Base-by-base conservation (phyloP, 2,113 vertebrate species). In the Esox niger region DNA sequence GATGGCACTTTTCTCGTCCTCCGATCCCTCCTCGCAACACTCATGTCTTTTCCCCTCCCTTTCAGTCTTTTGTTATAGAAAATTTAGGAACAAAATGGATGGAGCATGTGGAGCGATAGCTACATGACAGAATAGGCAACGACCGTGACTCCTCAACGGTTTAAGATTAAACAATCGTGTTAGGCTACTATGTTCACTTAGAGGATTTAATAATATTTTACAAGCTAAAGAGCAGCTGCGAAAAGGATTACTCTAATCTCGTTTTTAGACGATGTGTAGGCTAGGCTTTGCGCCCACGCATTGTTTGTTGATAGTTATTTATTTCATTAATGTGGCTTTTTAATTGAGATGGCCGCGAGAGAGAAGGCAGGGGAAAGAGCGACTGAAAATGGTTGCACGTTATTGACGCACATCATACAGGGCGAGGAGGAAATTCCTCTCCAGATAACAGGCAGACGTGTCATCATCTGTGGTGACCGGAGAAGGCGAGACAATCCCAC, bases 301-400 rank as follows among this genome's bases (percentile, higher is more conserved):
- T 90, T 90, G 87, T 88, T 89, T 89, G 82, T 84, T 85, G 82
- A 76, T 64, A 82, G 69, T 90, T 90, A 90, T 91, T 90, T 91
- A 89, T 91, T 89, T 90, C 83, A 92, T 90, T 90, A 90, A 88
- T 82, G 86, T 84, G 84, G 61, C 78, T 76, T 74, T 88, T 87
- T 91, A 91, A 90, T 91, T 90, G 91, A 91, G 89, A 91, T 91
- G 91, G 91, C 90, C 89, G 90, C 91, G 88, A 87, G 90, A 91
- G 88, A 85, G 86, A 74, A 83, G 78, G 71, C 25, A 21, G 84
- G 87, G 80, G 78, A 82, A 77, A 84, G 87, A 86, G 85, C 84
- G 82, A 79, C 82, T 89, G 88, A 86, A 92, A 91, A 92, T 91
- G 90, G 90, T 91, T 90, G 89, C 88, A 86, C 89, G 86, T 89